Base-by-base conservation (phyloP, 2,797 vertebrate genomes). In the Cetoscarus ocellatus region DNA sequence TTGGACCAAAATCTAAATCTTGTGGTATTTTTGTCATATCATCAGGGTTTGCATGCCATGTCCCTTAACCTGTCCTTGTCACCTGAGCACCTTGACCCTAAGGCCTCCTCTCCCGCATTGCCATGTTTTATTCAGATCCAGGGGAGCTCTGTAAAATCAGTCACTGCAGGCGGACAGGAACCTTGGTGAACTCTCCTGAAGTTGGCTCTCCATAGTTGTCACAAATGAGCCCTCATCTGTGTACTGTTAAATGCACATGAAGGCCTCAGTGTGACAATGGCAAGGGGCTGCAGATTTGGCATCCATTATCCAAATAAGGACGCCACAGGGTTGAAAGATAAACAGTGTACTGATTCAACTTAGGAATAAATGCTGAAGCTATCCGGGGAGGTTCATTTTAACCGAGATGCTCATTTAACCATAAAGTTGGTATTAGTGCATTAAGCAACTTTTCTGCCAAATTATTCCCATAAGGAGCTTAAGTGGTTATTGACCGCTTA, bases 111-210 rank as follows among this genome's bases (percentile, higher is more conserved):
- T 89, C 93, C 92, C 83, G 93, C 88, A 78, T 90, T 62, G 90
- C 93, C 89, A 94, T 96, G 93, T 96, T 96, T 97, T 95, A 96
- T 96, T 96, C 93, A 96, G 70, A 77, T 83, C 77, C 83, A 83
- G 90, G 91, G 93, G 94, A 79, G 80, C 64, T 71, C 94, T 93
- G 94, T 95, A 95, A 96, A 96, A 95, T 93, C 83, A 90, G 34
- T 91, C 92, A 83, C 86, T 77, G 87, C 83, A 86, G 70, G 84
- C 51, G 77, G 81, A 69, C 61, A 64, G 80, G 74, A 85, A 76
- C 82, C 73, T 19, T 75, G 82, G 75, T 73, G 68, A 80, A 82
- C 65, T 52, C 81, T 73, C 64, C 70, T 27, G 2, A 73, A 76
- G 71, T 63, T 63, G 53, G 64, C 58, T 61, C 18, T 53, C 54